Conservation (phyloP, 1,140 invertebrate genomes). For the Lanistes nyassanus region DNA sequence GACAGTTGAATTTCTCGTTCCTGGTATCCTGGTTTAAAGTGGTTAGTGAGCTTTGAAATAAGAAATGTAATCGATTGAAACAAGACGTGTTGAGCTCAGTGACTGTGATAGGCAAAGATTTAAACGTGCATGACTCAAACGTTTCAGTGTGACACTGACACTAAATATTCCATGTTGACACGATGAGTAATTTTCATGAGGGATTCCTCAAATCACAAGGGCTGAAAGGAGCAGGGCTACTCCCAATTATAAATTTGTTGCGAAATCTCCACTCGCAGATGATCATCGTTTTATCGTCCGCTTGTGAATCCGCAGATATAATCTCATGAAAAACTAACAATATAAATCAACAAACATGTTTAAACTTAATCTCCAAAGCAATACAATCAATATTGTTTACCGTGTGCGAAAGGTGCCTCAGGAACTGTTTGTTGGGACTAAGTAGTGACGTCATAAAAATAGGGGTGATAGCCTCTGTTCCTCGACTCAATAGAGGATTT, state of each 20-base stretch:
- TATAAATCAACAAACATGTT: too few relatives aligned
- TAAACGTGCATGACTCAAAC: neutral
- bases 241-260: neutral
- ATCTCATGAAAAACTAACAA: too few relatives aligned
- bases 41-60: too few relatives aligned
- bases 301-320: too few relatives aligned
- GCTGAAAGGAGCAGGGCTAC: too few relatives aligned
- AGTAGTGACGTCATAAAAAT: constrained; percentile 12
- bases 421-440: neutral
- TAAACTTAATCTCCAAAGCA: too few relatives aligned
- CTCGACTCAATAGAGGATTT: too few relatives aligned
- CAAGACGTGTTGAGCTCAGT: neutral
- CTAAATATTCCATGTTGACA: neutral
- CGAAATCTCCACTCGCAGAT: neutral
- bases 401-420: neutral
- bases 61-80: neutral
- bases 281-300: too few relatives aligned
- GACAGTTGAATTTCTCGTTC: too few relatives aligned
- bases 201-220: neutral
- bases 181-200: constrained; percentile 17
- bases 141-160: neutral
- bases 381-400: too few relatives aligned
- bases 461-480: constrained; percentile 5
- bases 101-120: neutral
- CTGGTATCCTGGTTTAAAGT: too few relatives aligned